Percentiles rank a stretch among this genome's conserved stretches.
phyloP scores from a whole-genome alignment of 1,140 invertebrate genomes.

The Heliothis virescens region DNA sequence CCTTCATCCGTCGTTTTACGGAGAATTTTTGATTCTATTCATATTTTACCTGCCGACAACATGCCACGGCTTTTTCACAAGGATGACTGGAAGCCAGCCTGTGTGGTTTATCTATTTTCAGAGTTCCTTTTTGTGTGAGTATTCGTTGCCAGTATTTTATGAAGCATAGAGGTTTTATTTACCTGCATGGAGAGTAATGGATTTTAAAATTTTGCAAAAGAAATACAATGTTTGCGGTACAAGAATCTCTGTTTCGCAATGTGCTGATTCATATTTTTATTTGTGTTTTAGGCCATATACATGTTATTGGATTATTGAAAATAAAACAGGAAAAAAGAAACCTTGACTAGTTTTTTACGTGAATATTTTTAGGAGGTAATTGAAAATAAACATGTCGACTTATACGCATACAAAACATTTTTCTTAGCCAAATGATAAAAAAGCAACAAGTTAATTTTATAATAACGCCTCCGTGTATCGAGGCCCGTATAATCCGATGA shows the following conservation, averaged over 20 bases:
- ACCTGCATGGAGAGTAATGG: background rate
- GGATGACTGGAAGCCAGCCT: constrained; percentile 6
- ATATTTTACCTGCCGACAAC: constrained; percentile 24
- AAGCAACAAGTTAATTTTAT: constrained; percentile 30
- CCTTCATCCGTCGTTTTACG: constrained; percentile 16
- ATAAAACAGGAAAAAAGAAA: no score
- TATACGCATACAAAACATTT: background rate
- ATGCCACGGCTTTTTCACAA: background rate
- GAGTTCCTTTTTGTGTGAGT: background rate
- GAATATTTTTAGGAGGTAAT: no score
- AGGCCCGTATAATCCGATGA: constrained; percentile 31
- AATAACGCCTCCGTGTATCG: constrained; percentile 9
- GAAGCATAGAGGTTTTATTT: constrained; percentile 30
- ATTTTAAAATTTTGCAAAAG: background rate
- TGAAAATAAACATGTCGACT: no score
- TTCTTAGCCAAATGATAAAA: background rate
- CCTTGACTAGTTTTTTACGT: no score
- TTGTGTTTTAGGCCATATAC: no score
- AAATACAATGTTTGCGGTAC: background rate
- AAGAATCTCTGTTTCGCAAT: no score
- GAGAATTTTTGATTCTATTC: constrained; percentile 7
- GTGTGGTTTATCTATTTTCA: constrained; percentile 17
- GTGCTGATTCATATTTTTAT: no score
- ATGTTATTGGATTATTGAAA: no score
- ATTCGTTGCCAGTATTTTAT: constrained; percentile 28